phyloP scores from a whole-genome alignment of 2,113 vertebrate genomes.

The Paradisaea rubra region DNA sequence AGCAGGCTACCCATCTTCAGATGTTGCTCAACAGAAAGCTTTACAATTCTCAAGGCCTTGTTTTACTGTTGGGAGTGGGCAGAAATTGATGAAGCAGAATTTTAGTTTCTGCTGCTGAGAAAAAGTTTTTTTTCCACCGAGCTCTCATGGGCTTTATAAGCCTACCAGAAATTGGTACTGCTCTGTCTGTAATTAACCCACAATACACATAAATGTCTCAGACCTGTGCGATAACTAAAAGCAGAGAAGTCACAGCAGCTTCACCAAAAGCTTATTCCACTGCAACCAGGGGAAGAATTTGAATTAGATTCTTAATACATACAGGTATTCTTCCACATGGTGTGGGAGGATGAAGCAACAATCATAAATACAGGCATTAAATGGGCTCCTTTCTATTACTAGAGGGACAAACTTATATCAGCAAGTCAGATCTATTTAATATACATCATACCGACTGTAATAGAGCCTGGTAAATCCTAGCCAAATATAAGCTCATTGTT shows the following conservation, averaged over 20 bases:
- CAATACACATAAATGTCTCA: not conserved
- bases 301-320: not conserved
- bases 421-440: not conserved
- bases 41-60: not conserved
- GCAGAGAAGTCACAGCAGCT: not conserved
- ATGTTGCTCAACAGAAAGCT: not conserved
- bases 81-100: not conserved
- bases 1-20: not conserved
- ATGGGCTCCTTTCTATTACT: not conserved
- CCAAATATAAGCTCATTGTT: conserved; percentile 15
- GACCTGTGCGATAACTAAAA: not conserved
- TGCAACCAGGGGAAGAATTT: not conserved
- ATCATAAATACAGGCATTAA: conserved; percentile 35
- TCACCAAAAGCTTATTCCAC: not conserved
- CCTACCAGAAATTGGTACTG: not conserved
- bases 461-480: conserved; percentile 10
- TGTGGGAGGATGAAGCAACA: not conserved
- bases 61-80: not conserved
- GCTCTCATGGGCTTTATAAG: not conserved
- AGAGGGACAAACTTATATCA: conserved; percentile 11
- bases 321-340: not conserved
- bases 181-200: not conserved
- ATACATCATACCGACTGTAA: not conserved
- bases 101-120: not conserved
- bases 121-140: not conserved